Conservation (phyloP, 1,140 invertebrate genomes). For the Tetramorium alpestre region DNA sequence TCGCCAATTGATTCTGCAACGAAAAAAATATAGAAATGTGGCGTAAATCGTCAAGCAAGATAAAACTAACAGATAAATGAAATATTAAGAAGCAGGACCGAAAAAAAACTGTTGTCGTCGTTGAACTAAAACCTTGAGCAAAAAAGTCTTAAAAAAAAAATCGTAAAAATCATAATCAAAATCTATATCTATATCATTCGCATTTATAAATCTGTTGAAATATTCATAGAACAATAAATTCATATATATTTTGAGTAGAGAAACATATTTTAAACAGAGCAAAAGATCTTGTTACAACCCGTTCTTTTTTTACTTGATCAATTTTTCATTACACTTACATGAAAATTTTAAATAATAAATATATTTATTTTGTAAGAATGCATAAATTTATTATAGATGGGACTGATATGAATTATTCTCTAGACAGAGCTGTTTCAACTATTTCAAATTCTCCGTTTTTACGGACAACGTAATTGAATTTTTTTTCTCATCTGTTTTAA, state of each 20-base stretch:
- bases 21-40: background rate
- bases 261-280: background rate
- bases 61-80: background rate
- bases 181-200: background rate
- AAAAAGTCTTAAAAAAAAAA: background rate
- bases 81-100: background rate
- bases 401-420: background rate
- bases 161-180: background rate
- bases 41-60: background rate
- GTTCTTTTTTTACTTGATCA: background rate
- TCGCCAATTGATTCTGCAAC: conserved; percentile 79
- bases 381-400: background rate
- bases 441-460: background rate
- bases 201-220: background rate
- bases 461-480: conserved; percentile 3
- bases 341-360: background rate
- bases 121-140: background rate
- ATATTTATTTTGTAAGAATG: background rate
- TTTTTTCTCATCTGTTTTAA: conserved; percentile 26
- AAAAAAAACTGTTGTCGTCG: background rate
- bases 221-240: background rate
- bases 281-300: background rate
- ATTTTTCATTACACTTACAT: background rate
- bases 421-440: background rate
- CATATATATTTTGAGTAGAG: background rate